These are phyloP conservation scores for Yponomeuta plumbellus DNA, from an alignment of 2,888 invertebrate species.

Conservation along the genomic window DNA sequence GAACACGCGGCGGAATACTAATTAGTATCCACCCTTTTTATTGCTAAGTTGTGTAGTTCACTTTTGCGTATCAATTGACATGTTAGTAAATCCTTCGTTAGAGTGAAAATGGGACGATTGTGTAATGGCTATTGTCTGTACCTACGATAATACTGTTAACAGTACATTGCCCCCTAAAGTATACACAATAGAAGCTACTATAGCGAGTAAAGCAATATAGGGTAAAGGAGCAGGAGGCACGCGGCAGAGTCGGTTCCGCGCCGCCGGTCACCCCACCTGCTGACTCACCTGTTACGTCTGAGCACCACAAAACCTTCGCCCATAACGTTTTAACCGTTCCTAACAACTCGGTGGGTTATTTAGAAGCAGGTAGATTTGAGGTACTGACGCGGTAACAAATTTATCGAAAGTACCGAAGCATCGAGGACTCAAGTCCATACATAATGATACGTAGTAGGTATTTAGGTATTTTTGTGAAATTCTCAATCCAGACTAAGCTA, in stretches of 20 bases:
- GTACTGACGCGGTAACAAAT: no score
- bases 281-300: constrained; percentile 64
- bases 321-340: not conserved
- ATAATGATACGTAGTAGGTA: no score
- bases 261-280: constrained; percentile 65
- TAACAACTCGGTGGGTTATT: not conserved
- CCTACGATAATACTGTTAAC: not conserved
- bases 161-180: not conserved
- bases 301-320: constrained; percentile 33
- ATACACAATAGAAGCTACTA: not conserved
- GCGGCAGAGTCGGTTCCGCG: constrained; percentile 51
- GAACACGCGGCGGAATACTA: constrained; percentile 61
- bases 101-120: not conserved
- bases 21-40: constrained; percentile 30
- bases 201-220: not conserved
- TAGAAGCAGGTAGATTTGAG: not conserved
- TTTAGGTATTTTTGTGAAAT: no score
- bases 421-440: no score
- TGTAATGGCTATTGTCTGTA: not conserved
- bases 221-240: constrained; percentile 25
- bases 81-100: constrained; percentile 7
- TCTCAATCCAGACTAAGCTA: no score
- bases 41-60: constrained; percentile 14
- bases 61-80: not conserved
- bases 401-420: no score